These are phyloP conservation scores for Pantherophis vulpinus DNA, from an alignment of 2,797 vertebrate species.

Conservation along the genomic window DNA sequence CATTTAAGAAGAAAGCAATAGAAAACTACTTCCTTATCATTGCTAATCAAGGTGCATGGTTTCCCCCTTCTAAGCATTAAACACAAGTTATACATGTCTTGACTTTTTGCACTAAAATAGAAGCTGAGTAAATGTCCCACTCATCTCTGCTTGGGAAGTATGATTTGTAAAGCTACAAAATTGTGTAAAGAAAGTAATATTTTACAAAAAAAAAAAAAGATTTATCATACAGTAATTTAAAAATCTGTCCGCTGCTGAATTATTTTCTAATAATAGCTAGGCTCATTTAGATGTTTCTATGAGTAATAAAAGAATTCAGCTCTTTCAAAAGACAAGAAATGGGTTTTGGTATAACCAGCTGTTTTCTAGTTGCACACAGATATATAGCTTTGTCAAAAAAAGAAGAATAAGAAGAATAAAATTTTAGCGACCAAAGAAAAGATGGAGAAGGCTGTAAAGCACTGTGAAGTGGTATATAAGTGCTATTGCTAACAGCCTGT, in stretches of 20 bases:
- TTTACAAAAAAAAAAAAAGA: background rate
- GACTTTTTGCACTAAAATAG: background rate
- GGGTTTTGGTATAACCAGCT: background rate
- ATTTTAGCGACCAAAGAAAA: background rate
- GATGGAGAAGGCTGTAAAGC: too few species aligned
- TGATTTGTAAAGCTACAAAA: background rate
- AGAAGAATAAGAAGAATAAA: background rate
- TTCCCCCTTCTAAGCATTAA: background rate
- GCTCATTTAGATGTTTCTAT: background rate
- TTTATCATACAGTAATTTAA: background rate
- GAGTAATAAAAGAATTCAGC: background rate
- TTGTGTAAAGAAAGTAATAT: background rate
- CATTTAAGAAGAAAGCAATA: background rate
- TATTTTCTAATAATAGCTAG: background rate
- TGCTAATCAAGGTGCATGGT: background rate
- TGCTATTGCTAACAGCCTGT: background rate
- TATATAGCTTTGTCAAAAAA: background rate
- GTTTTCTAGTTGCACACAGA: background rate
- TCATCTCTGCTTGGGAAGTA: background rate
- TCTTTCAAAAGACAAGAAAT: background rate
- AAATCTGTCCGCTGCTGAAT: background rate
- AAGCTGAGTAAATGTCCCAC: background rate
- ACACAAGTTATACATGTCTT: background rate
- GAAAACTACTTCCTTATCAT: background rate
- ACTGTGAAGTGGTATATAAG: too few species aligned